phyloP scores from a whole-genome alignment of 2,888 invertebrate genomes.

The Frankliniella fusca region DNA sequence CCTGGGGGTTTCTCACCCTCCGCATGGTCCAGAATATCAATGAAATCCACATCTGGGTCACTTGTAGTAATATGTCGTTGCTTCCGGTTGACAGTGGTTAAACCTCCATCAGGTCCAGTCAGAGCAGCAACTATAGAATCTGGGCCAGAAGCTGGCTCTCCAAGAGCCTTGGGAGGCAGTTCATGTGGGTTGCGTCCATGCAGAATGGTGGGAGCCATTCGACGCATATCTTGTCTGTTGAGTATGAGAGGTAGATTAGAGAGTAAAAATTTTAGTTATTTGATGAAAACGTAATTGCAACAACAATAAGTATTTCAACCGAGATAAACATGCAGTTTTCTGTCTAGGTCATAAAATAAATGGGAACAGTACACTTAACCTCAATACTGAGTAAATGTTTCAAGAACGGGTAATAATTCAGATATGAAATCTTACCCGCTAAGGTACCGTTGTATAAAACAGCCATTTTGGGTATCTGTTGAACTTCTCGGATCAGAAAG shows the following conservation, averaged over 20 bases:
- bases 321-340: background rate
- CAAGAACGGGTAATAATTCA: background rate
- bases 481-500: background rate
- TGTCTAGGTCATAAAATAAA: slow-evolving; percentile 9
- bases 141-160: slow-evolving; percentile 48
- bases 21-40: slow-evolving; percentile 56
- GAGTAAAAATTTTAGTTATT: background rate
- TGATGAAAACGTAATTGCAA: background rate
- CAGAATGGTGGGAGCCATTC: slow-evolving; percentile 57
- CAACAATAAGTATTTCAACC: background rate
- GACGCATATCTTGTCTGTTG: slow-evolving; percentile 46
- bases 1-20: slow-evolving; percentile 40
- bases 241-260: background rate
- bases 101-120: slow-evolving; percentile 77
- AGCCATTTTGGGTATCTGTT: slow-evolving; percentile 40
- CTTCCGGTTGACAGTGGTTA: slow-evolving; percentile 65
- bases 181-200: slow-evolving; percentile 69
- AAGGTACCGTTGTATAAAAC: slow-evolving; percentile 66
- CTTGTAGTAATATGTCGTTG: slow-evolving; percentile 61
- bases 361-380: background rate
- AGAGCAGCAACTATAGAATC: slow-evolving; percentile 64
- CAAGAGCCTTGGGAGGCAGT: slow-evolving; percentile 60
- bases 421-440: slow-evolving; percentile 55
- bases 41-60: slow-evolving; percentile 68
- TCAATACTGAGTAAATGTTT: background rate